Evolutionary conservation across 2,888 invertebrate species (phyloP).

Genomic region (Meteorus cinctellus): DNA sequence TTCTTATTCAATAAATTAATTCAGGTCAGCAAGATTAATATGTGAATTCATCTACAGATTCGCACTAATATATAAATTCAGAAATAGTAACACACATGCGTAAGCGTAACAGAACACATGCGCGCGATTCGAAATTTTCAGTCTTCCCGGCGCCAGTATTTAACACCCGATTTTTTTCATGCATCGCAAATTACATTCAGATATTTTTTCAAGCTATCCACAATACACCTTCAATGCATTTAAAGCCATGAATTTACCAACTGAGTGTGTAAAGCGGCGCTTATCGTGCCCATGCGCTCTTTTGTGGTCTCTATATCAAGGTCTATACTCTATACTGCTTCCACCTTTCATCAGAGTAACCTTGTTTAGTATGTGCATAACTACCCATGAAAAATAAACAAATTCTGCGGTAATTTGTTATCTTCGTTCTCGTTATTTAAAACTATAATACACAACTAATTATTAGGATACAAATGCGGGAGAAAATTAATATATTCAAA

Average conservation of each 20-base stretch:
- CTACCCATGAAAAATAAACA: neutral
- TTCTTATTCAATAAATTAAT: no score
- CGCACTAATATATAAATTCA: no score
- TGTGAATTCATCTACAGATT: no score
- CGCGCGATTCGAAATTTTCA: neutral
- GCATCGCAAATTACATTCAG: neutral
- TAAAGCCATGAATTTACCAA: neutral
- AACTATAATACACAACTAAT: neutral
- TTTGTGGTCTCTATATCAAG: neutral
- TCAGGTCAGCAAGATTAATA: no score
- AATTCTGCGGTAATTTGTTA: neutral
- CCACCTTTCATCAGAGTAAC: neutral
- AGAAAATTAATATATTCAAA: neutral
- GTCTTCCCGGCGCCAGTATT: no score
- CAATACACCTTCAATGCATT: no score
- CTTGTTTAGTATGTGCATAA: neutral
- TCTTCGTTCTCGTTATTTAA: no score
- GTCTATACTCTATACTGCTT: neutral
- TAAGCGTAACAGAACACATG: neutral
- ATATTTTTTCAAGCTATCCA: neutral
- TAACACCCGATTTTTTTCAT: no score
- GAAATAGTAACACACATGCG: neutral
- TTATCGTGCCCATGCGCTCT: neutral
- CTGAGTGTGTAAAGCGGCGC: constrained; percentile 3
- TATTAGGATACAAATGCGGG: neutral